Evolutionary conservation across 2,797 vertebrate genomes (phyloP).

Genomic region (Sebastes steindachneri): DNA sequence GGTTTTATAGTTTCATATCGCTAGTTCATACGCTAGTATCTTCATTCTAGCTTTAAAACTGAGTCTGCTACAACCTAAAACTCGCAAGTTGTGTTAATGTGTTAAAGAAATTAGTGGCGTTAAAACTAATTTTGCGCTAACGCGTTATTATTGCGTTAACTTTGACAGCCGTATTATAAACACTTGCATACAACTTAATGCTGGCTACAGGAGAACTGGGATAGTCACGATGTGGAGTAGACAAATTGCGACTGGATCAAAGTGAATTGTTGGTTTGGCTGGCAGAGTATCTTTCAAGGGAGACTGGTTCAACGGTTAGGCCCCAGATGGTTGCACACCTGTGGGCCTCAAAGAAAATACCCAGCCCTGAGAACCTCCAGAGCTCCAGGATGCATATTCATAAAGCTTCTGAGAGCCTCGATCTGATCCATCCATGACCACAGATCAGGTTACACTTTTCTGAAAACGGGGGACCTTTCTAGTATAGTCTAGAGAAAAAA

Average conservation of each 20-base stretch:
- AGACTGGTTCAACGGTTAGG: conserved; percentile 77
- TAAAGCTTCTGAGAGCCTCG: not conserved
- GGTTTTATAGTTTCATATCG: no score
- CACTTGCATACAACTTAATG: not conserved
- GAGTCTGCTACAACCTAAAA: no score
- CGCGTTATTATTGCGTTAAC: no score
- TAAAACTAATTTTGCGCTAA: no score
- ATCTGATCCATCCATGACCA: conserved; percentile 25
- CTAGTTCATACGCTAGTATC: no score
- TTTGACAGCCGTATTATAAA: not conserved
- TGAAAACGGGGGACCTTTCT: not conserved
- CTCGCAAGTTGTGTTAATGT: no score
- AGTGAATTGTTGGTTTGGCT: conserved; percentile 52
- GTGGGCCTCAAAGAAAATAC: conserved; percentile 61
- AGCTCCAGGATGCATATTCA: conserved; percentile 27
- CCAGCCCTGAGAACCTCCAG: conserved; percentile 44
- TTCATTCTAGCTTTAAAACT: no score
- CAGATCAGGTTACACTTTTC: conserved; percentile 1
- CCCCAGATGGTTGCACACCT: conserved; percentile 83
- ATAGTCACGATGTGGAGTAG: not conserved
- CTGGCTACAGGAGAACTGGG: not conserved
- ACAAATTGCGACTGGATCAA: conserved; percentile 48
- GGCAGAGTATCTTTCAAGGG: conserved; percentile 48
- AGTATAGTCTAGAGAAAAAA: not conserved
- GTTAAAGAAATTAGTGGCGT: no score